Evolutionary conservation across 2,113 vertebrate species (phyloP).

Genomic region (Coptodon rendalli): DNA sequence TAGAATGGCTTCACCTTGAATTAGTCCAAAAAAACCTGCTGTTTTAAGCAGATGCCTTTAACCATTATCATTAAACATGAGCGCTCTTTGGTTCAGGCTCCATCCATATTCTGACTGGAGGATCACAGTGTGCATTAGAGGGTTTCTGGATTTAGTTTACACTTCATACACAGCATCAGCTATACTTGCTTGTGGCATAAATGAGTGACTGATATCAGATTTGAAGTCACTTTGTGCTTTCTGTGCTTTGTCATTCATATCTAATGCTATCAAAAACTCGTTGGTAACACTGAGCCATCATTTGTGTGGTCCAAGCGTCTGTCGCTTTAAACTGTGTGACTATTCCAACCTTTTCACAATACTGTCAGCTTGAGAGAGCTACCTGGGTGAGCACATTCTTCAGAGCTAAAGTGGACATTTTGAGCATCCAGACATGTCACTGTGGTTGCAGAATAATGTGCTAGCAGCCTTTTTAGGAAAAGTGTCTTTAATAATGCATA

Average conservation of each 20-base stretch:
- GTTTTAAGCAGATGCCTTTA: not conserved
- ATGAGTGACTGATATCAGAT: not conserved
- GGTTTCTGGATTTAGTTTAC: not conserved
- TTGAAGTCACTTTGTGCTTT: not conserved
- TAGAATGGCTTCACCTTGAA: not conserved
- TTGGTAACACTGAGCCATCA: not conserved
- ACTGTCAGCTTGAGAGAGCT: slow-evolving; percentile 12
- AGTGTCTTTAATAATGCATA: slow-evolving; percentile 76
- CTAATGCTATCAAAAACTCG: not conserved
- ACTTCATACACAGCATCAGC: not conserved
- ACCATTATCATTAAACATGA: not conserved
- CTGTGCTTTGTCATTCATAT: not conserved
- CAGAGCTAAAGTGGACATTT: slow-evolving; percentile 55
- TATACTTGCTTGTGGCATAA: not conserved
- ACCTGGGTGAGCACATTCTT: slow-evolving; percentile 21
- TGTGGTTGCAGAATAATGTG: slow-evolving; percentile 65
- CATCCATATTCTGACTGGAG: not conserved
- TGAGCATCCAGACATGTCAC: slow-evolving; percentile 55
- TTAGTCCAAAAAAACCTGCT: not conserved
- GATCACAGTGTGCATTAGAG: not conserved
- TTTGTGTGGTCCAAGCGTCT: not conserved
- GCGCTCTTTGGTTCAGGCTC: not conserved
- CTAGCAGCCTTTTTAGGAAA: slow-evolving; percentile 73
- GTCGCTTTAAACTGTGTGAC: not conserved
- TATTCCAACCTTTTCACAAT: not conserved